Evolutionary conservation across 2,888 invertebrate species (phyloP), one percentile per base, ranked within the genome.

Genomic region (Chrysotoxum bicinctum): DNA sequence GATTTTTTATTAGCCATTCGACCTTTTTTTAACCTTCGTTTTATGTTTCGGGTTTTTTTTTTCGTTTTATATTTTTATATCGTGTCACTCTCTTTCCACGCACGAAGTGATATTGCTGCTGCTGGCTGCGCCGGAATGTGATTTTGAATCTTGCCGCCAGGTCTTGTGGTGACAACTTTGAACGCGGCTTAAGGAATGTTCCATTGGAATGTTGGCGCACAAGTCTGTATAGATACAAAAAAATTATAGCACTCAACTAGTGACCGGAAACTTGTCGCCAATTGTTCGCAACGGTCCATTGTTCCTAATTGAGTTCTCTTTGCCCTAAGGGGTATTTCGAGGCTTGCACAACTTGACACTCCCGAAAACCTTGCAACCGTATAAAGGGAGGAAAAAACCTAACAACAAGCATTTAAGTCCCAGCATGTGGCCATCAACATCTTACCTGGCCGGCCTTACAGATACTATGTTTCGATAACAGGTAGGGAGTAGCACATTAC

Each of bases 251-350:
- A 87, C 89, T 50, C 88, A 88, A 89, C 88, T 6, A 88, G 88
- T 80, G 87, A 88, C 89, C 89, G 89, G 89, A 88, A 88, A 88
- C 87, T 87, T 89, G 90, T 89, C 90, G 90, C 90, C 90, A 88
- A 89, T 85, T 68, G 60, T 72, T 50, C 12, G 70, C 62, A 66
- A 84, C 79, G 85, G 76, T 76, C 60, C 73, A 77, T 50, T 76
- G 52, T 16, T 16, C 26, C 56, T 85, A 85, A 85, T 85, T 85
- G 73, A 85, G 85, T 81, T 72, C 73, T 85, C 72, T 72, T 6
- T 85, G 37, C 64, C 76, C 76, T 80, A 54, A 80, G 68, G 84
- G 80, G 19, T 72, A 70, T 56, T 69, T 66, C 58, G 45, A 58
- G 52, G 43, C 60, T 48, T 43, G 40, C 77, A 70, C 66, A 70